phyloP scores from a whole-genome alignment of 1,140 invertebrate genomes.

The Teleogryllus occipitalis region DNA sequence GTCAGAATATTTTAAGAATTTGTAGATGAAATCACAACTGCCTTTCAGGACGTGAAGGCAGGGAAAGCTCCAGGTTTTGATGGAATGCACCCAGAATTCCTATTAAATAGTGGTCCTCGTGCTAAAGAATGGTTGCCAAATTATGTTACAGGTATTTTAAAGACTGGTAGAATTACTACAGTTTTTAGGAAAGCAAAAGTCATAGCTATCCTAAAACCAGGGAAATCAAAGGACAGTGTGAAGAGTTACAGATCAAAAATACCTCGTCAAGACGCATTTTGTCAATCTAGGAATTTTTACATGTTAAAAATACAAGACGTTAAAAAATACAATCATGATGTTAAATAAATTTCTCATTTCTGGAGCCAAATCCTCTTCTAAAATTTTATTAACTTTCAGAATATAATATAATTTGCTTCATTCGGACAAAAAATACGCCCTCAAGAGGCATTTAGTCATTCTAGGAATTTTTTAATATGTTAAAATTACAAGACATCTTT shows the following conservation, averaged over 20 bases:
- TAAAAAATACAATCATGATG: too few species aligned
- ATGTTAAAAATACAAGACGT: too few species aligned
- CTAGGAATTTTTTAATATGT: too few species aligned
- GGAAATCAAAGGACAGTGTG: slow-evolving; percentile 9
- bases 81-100: slow-evolving; percentile 21
- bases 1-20: background rate
- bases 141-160: background rate
- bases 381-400: too few species aligned
- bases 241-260: background rate
- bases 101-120: slow-evolving; percentile 15
- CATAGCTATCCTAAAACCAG: slow-evolving; percentile 20
- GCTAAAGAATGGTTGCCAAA: background rate
- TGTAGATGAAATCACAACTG: slow-evolving; percentile 14
- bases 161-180: slow-evolving; percentile 9
- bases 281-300: too few species aligned
- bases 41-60: slow-evolving; percentile 14
- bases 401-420: too few species aligned
- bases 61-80: slow-evolving; percentile 22
- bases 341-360: too few species aligned
- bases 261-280: too few species aligned
- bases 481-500: too few species aligned
- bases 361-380: too few species aligned
- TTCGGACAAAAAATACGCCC: too few species aligned
- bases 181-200: slow-evolving; percentile 16
- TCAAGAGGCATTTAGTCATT: too few species aligned